Percentiles rank a stretch among this genome's conserved stretches.
phyloP scores from a whole-genome alignment of 2,888 invertebrate genomes.

The Ochropacha duplaris region DNA sequence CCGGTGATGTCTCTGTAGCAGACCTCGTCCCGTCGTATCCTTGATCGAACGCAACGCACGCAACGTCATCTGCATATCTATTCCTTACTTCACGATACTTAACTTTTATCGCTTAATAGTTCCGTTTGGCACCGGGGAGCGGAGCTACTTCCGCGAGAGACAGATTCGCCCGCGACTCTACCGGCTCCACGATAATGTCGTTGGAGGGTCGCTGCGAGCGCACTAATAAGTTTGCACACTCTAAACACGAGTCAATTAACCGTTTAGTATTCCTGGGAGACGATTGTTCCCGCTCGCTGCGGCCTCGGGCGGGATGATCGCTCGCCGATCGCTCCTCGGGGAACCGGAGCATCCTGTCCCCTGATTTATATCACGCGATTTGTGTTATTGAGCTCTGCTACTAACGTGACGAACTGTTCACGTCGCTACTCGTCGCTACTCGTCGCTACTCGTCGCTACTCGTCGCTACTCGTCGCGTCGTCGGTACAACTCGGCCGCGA shows the following conservation, averaged over 20 bases:
- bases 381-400: not conserved
- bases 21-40: not conserved
- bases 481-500: slow-evolving; percentile 1
- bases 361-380: slow-evolving; percentile 13
- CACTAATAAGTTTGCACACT: not conserved
- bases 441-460: too few relatives aligned
- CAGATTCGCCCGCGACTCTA: not conserved
- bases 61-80: not conserved
- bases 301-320: slow-evolving; percentile 2
- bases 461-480: too few relatives aligned
- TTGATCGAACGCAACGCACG: not conserved
- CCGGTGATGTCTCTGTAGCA: not conserved
- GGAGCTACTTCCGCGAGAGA: not conserved
- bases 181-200: not conserved
- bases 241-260: slow-evolving; percentile 27
- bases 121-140: not conserved
- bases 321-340: slow-evolving; percentile 8
- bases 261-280: slow-evolving; percentile 36
- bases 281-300: slow-evolving; percentile 2
- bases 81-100: not conserved
- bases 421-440: too few relatives aligned
- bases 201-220: not conserved
- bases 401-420: not conserved
- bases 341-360: slow-evolving; percentile 2
- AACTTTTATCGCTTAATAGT: not conserved